Base-by-base conservation (phyloP, 2,888 invertebrate genomes). In the Chloroclystis v-ata region DNA sequence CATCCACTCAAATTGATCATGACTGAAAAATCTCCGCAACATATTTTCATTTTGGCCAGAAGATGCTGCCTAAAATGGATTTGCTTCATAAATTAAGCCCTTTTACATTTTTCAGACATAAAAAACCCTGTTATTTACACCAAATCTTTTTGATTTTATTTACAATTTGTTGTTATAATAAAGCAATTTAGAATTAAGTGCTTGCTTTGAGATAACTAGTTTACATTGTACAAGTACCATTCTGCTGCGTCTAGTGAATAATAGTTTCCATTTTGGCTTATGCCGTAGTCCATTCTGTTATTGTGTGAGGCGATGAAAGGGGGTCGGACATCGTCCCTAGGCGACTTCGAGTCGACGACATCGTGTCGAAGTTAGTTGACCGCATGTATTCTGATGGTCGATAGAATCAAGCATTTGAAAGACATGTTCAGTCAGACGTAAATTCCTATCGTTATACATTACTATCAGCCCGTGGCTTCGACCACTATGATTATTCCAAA, bases 291-390 rank as follows among this genome's bases (percentile, higher is more conserved):
- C 11, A 20, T 16, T 39, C 39, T 10, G 28, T 42, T 49, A 46
- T 42, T 46, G 45, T 46, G 38, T 38, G 38, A 32, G 35, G 26
- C 32, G 14, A 30, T 47, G 43, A 44, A 47, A 38, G 41, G 47
- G 37, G 39, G 37, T 41, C 40, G 24, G 33, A 39, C 39, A 39
- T 39, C 33, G 26, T 49, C 35, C 35, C 35, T 11, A 35, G 33
- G 20, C 35, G 35, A 35, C 35, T 4, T 10, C 35, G 33, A 16
- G 20, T 33, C 10, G 35, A 35, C 35, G 20, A 35, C 35, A 20
- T 35, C 35, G 35, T 35, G 20, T 35, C 4, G 20, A 11, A 35
- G 11, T 10, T 8, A 35, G 35, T 20, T 35, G 20, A 29, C n/a
- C 9, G 32, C 6, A 14, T 32, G 32, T 32, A 32, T 12, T 9